Base-by-base conservation (phyloP, 2,888 invertebrate genomes). In the Pollenia amentaria region DNA sequence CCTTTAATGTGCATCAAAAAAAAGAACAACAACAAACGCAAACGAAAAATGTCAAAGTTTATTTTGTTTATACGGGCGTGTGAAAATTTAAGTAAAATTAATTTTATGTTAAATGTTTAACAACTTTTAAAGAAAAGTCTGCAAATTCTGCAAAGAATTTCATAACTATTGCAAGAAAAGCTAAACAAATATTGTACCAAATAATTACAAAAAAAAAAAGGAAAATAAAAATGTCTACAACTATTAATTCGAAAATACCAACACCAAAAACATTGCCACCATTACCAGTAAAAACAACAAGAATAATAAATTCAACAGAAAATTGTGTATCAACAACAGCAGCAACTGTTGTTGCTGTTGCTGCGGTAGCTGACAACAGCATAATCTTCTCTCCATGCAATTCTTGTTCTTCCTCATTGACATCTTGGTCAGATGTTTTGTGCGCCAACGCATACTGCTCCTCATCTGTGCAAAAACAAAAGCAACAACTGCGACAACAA, bases 391-490 rank as follows among this genome's bases (percentile, higher is more conserved):
- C 73, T 78, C 72, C 78, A 16, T 67, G 29, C 51, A 65, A 73
- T 67, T 67, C 73, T 73, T 44, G 38, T 62, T 77, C 70, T 46
- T 64, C 85, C 14, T 38, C 80, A 14, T 44, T 76, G 21, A 69
- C 79, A 73, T 60, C 75, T 62, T 84, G 76, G 87, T 64, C 87
- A 84, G 87, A 84, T 87, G 87, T 80, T 81, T 87, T 84, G 53
- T 87, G 87, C 87, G 87, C 87, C 84, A 87, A 87, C 87, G 87
- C 87, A 84, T 77, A 65, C 72, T 65, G 70, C 6, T 84, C 84
- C 40, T 64, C 67, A 69, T 78, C 67, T 60, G 64, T 38, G 46
- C 69, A 67, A 51, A 64, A 78, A 76, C 60, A 70, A 53, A 67
- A 55, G 12, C 73, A 76, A 57, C 72, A 73, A 51, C n/a, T 62